Evolutionary conservation across 2,113 vertebrate genomes (phyloP).

Genomic region (Psittacula cyanocephala): DNA sequence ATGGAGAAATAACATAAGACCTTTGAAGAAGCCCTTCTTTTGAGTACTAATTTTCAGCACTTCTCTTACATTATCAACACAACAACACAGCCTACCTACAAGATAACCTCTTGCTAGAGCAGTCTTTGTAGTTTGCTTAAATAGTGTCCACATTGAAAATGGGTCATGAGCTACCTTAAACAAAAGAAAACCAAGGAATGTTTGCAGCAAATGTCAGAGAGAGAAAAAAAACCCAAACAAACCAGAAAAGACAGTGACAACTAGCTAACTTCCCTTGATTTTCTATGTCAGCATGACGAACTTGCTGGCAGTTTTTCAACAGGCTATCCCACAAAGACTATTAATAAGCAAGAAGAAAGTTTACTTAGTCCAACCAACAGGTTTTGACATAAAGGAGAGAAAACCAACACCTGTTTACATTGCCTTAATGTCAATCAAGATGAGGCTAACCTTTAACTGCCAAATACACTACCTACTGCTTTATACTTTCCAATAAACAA

Average conservation of each 20-base stretch:
- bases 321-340: background rate
- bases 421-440: background rate
- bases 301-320: background rate
- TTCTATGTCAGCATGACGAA: background rate
- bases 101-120: background rate
- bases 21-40: background rate
- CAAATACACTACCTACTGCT: background rate
- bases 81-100: background rate
- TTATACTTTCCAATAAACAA: background rate
- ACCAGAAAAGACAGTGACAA: background rate
- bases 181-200: background rate
- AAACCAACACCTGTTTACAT: conserved; percentile 3
- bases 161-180: background rate
- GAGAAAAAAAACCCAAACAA: background rate
- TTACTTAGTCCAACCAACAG: background rate
- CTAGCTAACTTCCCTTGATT: background rate
- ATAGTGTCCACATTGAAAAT: background rate
- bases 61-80: background rate
- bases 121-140: background rate
- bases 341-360: background rate
- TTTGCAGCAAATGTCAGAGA: background rate
- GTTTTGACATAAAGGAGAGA: background rate
- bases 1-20: background rate
- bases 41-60: background rate
- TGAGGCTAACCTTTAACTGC: background rate